These are phyloP conservation scores for Achatina immaculata DNA, from an alignment of 1,140 invertebrate genomes.

Conservation along the genomic window DNA sequence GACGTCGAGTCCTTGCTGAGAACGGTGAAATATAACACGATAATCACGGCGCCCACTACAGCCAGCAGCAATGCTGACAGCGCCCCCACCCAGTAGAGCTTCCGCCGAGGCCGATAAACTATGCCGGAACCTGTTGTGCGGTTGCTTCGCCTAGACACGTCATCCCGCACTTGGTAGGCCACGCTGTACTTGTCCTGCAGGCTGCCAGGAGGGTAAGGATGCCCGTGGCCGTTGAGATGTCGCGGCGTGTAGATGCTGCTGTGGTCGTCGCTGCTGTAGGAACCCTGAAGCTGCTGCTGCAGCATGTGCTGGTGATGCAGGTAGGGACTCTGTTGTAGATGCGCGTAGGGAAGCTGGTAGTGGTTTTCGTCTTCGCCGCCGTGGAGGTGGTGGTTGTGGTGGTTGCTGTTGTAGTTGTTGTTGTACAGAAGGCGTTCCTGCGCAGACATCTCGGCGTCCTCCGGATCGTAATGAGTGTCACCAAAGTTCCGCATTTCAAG, in stretches of 20 bases:
- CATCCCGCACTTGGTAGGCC: slow-evolving; percentile 19
- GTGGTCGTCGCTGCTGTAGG: slow-evolving; percentile 29
- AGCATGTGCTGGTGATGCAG: slow-evolving; percentile 31
- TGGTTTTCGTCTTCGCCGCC: slow-evolving; percentile 27
- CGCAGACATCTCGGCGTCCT: slow-evolving; percentile 38
- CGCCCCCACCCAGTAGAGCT: slow-evolving; percentile 36
- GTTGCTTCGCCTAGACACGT: not conserved
- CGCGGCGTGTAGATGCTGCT: slow-evolving; percentile 16
- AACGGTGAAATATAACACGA: slow-evolving; percentile 40
- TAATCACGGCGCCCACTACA: slow-evolving; percentile 32
- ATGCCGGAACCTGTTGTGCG: slow-evolving; percentile 35
- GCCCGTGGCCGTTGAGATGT: slow-evolving; percentile 27
- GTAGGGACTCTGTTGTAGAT: slow-evolving; percentile 32
- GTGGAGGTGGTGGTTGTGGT: slow-evolving; percentile 17
- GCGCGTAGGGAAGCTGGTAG: slow-evolving; percentile 37
- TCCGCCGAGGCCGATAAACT: slow-evolving; percentile 35
- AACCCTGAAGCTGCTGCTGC: slow-evolving; percentile 14
- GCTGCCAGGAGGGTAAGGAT: not conserved
- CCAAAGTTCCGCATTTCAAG: slow-evolving; percentile 43
- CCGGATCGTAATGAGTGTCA: slow-evolving; percentile 30
- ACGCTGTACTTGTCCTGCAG: slow-evolving; percentile 35
- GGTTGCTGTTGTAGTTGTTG: slow-evolving; percentile 38
- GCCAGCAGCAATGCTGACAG: slow-evolving; percentile 30
- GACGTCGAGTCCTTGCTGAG: slow-evolving; percentile 26
- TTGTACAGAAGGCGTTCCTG: slow-evolving; percentile 44